Evolutionary conservation across 2,888 invertebrate species (phyloP), one percentile per base, ranked within the genome.

Genomic region (Eupithecia dodoneata): DNA sequence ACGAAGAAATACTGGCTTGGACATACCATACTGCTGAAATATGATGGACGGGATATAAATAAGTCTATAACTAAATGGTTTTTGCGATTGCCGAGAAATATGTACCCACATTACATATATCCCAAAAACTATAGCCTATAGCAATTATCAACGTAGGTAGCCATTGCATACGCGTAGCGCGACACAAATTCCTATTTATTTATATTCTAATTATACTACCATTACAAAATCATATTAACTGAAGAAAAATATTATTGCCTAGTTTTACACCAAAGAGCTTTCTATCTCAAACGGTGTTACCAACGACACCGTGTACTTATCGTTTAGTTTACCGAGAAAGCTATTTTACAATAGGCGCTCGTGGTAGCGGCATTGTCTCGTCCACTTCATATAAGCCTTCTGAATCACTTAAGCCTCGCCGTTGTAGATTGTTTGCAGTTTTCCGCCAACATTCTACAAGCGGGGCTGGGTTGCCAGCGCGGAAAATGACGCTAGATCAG

Each of bases 391-490:
- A 74, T 74, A 75, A 75, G 72, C 72, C 71, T 45, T 47, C 63
- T 13, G 75, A 73, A 78, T 78, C 78, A 75, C 78, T 78, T 78
- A 78, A 78, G 78, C 78, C 72, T 59, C 74, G 18, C 73, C 73
- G 52, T 71, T 71, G 75, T 78, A 77, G 75, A 73, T 75, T 78
- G 78, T 75, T 77, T 77, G 78, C 78, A 73, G 75, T 78, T 78
- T 78, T 77, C 74, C 75, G 77, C 66, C 59, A 73, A 71, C 78
- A 66, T 71, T 75, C 71, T 78, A 75, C 72, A 44, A 69, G 44
- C 42, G 67, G n/a, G 44, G 45, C 44, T 69, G 67, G 42, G 45
- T 45, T 69, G 42, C 67, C 67, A 69, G 67, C 67, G 7, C 45
- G 15, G 10, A 4, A n/a, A 10, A 44, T n/a, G 4, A 4, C 63